Conservation (phyloP, 53 echinoderm and acorn worm species). For the Paracentrotus lividus region DNA sequence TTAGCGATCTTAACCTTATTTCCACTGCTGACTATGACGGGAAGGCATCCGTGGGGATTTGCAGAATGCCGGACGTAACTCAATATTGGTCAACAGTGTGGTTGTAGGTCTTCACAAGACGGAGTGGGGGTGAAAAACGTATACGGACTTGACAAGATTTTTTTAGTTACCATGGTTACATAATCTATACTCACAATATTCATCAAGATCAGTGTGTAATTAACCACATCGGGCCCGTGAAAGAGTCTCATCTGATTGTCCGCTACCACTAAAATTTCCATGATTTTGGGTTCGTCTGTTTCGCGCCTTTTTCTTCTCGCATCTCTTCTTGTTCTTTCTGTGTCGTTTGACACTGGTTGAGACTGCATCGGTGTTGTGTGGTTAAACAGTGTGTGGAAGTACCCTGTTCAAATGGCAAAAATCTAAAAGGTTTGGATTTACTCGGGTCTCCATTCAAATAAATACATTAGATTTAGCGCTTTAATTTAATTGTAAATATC, state of each 20-base stretch:
- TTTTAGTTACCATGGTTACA: no score
- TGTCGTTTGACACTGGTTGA: not conserved
- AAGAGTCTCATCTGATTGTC: constrained; percentile 72
- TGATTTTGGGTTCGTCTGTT: constrained; percentile 40
- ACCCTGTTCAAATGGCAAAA: not conserved
- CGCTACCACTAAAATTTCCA: constrained; percentile 80
- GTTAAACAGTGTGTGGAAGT: constrained; percentile 59
- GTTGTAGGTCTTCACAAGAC: no score
- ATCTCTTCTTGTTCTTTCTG: not conserved
- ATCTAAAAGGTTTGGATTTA: not conserved
- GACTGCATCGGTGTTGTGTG: constrained; percentile 37
- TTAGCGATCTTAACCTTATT: no score
- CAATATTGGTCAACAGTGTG: no score
- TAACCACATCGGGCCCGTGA: constrained; percentile 60
- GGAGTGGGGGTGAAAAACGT: no score
- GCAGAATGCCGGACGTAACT: no score
- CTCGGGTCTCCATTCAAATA: no score
- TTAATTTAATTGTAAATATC: no score
- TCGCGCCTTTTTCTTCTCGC: constrained; percentile 43
- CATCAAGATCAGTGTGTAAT: constrained; percentile 76
- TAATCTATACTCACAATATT: constrained; percentile 78
- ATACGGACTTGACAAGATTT: no score
- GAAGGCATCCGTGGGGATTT: no score
- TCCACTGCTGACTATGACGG: no score
- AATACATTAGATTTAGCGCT: no score